These are phyloP conservation scores for Peribatodes rhomboidaria DNA, from an alignment of 2,888 invertebrate species.

Conservation along the genomic window DNA sequence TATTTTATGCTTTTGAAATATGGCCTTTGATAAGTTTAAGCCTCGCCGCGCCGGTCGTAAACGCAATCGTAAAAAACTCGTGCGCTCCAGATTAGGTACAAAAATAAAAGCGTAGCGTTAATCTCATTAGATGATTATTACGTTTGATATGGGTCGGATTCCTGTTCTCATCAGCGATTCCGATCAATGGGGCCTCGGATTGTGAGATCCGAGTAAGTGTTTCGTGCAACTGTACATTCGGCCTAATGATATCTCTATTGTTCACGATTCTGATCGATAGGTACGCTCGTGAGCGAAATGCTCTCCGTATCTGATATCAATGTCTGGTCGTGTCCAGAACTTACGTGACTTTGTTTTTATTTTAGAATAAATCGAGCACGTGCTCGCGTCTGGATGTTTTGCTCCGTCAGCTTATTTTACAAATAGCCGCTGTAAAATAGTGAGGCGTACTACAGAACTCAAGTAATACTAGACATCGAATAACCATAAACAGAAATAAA, in stretches of 20 bases:
- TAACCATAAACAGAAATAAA: slow-evolving; percentile 72
- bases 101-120: slow-evolving; percentile 61
- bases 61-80: slow-evolving; percentile 64
- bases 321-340: slow-evolving; percentile 40
- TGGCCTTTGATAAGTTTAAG: slow-evolving; percentile 71
- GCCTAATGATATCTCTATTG: slow-evolving; percentile 79
- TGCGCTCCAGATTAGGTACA: slow-evolving; percentile 63
- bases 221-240: slow-evolving; percentile 77
- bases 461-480: slow-evolving; percentile 59
- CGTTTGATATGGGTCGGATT: slow-evolving; percentile 67
- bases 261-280: slow-evolving; percentile 81
- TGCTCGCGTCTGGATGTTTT: slow-evolving; percentile 17
- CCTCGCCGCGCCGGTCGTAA: slow-evolving; percentile 69
- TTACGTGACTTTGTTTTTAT: slow-evolving; percentile 41
- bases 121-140: slow-evolving; percentile 68
- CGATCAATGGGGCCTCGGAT: slow-evolving; percentile 68
- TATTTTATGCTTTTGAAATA: slow-evolving; percentile 78
- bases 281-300: slow-evolving; percentile 65
- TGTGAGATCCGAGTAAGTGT: slow-evolving; percentile 68
- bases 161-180: slow-evolving; percentile 60
- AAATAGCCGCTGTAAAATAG: slow-evolving; percentile 36
- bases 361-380: slow-evolving; percentile 31
- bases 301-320: slow-evolving; percentile 49
- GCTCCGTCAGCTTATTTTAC: slow-evolving; percentile 26
- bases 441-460: slow-evolving; percentile 44